Evolutionary conservation across 2,888 invertebrate species (phyloP).

Genomic region (Malthinus seriepunctatus): DNA sequence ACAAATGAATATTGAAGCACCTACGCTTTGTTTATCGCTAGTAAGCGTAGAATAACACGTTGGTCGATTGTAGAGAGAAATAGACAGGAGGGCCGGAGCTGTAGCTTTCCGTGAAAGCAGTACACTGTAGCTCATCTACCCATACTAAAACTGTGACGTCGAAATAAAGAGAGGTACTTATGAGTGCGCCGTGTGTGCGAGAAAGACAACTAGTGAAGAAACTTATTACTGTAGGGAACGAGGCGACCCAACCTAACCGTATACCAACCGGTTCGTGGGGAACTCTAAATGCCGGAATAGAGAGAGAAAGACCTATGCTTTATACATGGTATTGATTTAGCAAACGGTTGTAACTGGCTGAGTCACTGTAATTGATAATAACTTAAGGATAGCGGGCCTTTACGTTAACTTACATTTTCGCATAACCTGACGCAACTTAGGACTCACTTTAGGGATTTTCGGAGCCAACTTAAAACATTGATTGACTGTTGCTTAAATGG

Average conservation of each 20-base stretch:
- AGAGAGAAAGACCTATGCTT: constrained; percentile 53
- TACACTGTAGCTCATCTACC: constrained; percentile 53
- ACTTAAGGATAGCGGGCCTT: constrained; percentile 51
- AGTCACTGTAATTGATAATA: constrained; percentile 59
- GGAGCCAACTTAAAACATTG: constrained; percentile 19
- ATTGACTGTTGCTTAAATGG: constrained; percentile 25
- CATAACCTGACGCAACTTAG: constrained; percentile 31
- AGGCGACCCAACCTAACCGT: constrained; percentile 55
- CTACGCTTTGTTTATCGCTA: constrained; percentile 50
- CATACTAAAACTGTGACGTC: constrained; percentile 55
- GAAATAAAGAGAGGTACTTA: constrained; percentile 43
- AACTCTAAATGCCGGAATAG: constrained; percentile 57
- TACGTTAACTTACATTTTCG: constrained; percentile 26
- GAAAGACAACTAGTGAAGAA: constrained; percentile 45
- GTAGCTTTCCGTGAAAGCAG: constrained; percentile 57
- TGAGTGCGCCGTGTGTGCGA: background rate
- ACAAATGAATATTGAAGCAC: constrained; percentile 41
- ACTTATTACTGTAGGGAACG: constrained; percentile 53
- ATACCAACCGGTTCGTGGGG: constrained; percentile 50
- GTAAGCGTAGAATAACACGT: constrained; percentile 34
- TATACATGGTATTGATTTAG: constrained; percentile 53
- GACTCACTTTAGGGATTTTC: constrained; percentile 34
- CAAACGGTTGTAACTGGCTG: constrained; percentile 54
- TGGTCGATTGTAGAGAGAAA: constrained; percentile 54
- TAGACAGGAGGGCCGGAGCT: constrained; percentile 57